A percentile compares a stretch with the other conserved stretches of the same genome.
Evolutionary conservation across 2,888 invertebrate species (phyloP).

Genomic region (Dryomyza anilis): DNA sequence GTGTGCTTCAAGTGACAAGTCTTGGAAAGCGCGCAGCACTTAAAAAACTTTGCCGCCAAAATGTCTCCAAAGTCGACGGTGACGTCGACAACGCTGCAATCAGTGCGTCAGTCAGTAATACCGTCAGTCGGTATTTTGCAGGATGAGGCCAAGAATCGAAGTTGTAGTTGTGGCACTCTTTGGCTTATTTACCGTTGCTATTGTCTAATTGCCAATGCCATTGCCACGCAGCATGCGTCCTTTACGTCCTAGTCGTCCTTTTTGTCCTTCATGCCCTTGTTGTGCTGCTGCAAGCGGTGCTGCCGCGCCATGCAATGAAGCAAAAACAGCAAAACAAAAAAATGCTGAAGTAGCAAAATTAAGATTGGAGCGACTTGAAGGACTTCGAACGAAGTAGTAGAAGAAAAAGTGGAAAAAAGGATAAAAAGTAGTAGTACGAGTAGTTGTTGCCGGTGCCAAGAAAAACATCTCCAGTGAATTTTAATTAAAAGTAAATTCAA

Average conservation of each 20-base stretch:
- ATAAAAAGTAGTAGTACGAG: not conserved
- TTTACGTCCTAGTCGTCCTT: not conserved
- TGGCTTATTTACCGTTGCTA: conserved; percentile 10
- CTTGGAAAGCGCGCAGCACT: conserved; percentile 4
- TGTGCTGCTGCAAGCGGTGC: not conserved
- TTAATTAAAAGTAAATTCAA: conserved; percentile 46
- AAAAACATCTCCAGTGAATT: conserved; percentile 43
- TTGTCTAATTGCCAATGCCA: conserved; percentile 41
- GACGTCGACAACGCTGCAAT: not conserved
- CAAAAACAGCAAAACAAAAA: conserved; percentile 10
- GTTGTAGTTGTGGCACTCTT: not conserved
- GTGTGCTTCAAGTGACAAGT: not conserved
- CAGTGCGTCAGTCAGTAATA: no score
- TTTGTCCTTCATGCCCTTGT: not conserved
- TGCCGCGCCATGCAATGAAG: not conserved
- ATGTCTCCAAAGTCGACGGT: not conserved
- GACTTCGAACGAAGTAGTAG: not conserved
- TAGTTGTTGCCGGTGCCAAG: conserved; percentile 33
- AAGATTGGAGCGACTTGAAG: not conserved
- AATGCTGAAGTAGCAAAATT: conserved; percentile 21
- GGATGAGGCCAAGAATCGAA: no score
- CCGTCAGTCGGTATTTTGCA: no score
- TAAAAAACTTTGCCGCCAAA: conserved; percentile 13
- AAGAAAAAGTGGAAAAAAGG: not conserved
- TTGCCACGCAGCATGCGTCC: conserved; percentile 33